Base-by-base conservation (phyloP, 2,797 vertebrate genomes). In the Centroberyx gerrardi region DNA sequence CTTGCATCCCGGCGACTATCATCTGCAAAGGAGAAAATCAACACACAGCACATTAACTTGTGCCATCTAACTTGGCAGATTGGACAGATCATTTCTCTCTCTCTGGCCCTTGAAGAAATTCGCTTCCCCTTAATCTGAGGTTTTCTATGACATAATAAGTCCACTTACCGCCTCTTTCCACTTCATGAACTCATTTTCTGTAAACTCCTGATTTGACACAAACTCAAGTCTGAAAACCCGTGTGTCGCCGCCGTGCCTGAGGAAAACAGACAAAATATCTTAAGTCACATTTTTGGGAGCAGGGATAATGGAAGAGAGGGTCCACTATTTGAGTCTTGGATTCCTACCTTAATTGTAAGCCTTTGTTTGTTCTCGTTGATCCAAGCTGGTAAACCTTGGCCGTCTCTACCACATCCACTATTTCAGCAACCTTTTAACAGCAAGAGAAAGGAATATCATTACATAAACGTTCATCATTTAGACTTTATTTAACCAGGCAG, bases 141-240 rank as follows among this genome's bases (percentile, higher is more conserved):
- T 28, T 36, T 49, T 2, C 5, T 0, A 29, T 6, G 2, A 68
- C 0, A 44, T 12, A 8, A 12, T 12, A 4, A 17, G 40, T 59
- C 10, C 8, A 96, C 98, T 96, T 88, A 99, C 98, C 38, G 98
- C 98, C 88, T 99, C 98, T 90, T 97, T 99, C 98, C 98, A 99
- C 90, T 99, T 99, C 97, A 99, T 98, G 83, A 99, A 99, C 87
- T 99, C 98, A 8, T 93, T 99, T 90, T 99, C 98, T 76, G 97
- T 97, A 78, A 99, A 99, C 84, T 99, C 98, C 81, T 99, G 98
- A 95, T 99, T 99, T 4, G 98, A 99, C 85, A 99, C 98, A 83
- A 99, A 99, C 87, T 99, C 98, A 4, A 99, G 95, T 78, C 98
- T 95, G 90, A 99, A 99, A 1, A 99, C 98, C 51, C 98, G 95